A percentile compares a stretch with the other conserved stretches of the same genome.
Conservation (phyloP, 2,797 vertebrate species). For the Anabas testudineus region DNA sequence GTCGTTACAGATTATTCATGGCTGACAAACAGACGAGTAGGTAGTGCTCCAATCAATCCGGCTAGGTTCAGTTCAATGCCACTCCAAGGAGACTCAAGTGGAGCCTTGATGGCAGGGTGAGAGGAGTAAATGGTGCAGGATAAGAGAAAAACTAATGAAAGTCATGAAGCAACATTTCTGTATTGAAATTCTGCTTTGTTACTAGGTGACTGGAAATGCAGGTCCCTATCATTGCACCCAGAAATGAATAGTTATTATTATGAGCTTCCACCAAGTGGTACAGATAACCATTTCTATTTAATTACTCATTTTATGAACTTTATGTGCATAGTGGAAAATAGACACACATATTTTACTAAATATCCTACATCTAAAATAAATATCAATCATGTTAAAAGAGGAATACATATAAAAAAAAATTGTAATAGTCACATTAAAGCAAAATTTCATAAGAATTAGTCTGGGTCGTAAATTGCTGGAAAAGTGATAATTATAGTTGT, state of each 20-base stretch:
- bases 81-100: slow-evolving; percentile 78
- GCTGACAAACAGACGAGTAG: slow-evolving; percentile 78
- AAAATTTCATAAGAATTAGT: too few relatives aligned
- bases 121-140: slow-evolving; percentile 32
- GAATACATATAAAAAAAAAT: too few relatives aligned
- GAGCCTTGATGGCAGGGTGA: slow-evolving; percentile 28
- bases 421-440: too few relatives aligned
- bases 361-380: too few relatives aligned
- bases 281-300: too few relatives aligned
- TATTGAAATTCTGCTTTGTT: not conserved
- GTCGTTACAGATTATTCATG: slow-evolving; percentile 85
- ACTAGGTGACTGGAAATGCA: not conserved
- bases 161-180: slow-evolving; percentile 14
- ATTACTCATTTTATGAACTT: too few relatives aligned
- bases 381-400: too few relatives aligned
- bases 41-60: slow-evolving; percentile 80
- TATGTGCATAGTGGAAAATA: too few relatives aligned
- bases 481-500: too few relatives aligned
- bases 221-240: not conserved
- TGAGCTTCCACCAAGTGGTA: not conserved
- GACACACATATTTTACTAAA: too few relatives aligned
- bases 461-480: too few relatives aligned
- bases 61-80: slow-evolving; percentile 76
- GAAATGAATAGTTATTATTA: too few relatives aligned
- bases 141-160: slow-evolving; percentile 23